Evolutionary conservation across 2,888 invertebrate genomes (phyloP).

Genomic region (Brachyptera putata): DNA sequence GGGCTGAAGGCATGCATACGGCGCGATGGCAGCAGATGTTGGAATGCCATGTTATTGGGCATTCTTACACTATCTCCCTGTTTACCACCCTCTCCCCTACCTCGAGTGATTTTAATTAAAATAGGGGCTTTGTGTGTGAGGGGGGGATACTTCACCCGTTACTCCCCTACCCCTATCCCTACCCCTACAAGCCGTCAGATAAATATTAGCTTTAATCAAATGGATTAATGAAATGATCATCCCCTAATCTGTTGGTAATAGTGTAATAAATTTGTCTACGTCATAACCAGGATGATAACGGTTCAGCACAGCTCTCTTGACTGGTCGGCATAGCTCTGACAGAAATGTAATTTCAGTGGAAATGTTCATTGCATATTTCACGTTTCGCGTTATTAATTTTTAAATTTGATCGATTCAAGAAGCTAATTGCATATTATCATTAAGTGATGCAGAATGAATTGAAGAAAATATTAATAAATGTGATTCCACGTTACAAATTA

Average conservation of each 20-base stretch:
- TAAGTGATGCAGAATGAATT: too few relatives aligned
- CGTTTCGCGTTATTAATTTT: neutral
- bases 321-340: neutral
- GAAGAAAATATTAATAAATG: too few relatives aligned
- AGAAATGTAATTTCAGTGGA: neutral
- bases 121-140: neutral
- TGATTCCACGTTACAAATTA: too few relatives aligned
- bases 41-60: slow-evolving; percentile 10
- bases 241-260: slow-evolving; percentile 21
- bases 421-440: neutral
- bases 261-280: slow-evolving; percentile 11
- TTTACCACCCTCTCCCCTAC: neutral
- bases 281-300: neutral
- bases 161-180: neutral
- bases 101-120: slow-evolving; percentile 19
- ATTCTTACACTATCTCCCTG: slow-evolving; percentile 12
- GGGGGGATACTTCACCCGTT: neutral
- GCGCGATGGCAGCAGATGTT: too few relatives aligned
- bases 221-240: slow-evolving; percentile 19
- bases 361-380: neutral
- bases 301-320: too few relatives aligned
- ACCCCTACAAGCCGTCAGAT: slow-evolving; percentile 1
- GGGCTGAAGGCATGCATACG: too few relatives aligned
- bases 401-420: neutral
- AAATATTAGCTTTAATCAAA: slow-evolving; percentile 22